A percentile compares a stretch with the other conserved stretches of the same genome.
Evolutionary conservation across 2,113 vertebrate species (phyloP).

Genomic region (Cisticola juncidis): DNA sequence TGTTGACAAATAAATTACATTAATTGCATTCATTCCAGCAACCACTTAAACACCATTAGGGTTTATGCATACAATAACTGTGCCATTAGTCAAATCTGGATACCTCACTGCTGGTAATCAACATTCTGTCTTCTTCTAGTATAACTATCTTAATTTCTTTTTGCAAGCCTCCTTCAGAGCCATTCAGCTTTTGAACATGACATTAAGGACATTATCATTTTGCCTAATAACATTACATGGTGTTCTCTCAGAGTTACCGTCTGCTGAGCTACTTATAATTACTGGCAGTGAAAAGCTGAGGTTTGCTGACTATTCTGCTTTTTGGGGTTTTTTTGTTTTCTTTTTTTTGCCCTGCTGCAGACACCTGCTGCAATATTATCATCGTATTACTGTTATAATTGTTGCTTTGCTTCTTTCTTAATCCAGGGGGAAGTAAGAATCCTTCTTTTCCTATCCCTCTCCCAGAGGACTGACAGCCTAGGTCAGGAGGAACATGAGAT

Average conservation of each 20-base stretch:
- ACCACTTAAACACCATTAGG: slow-evolving; percentile 57
- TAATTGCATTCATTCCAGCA: slow-evolving; percentile 59
- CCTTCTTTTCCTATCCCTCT: neutral
- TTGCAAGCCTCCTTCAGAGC: neutral
- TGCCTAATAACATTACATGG: neutral
- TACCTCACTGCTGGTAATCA: slow-evolving; percentile 42
- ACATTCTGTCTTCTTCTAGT: neutral
- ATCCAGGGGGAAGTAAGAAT: neutral
- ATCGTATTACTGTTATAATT: neutral
- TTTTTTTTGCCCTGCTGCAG: neutral
- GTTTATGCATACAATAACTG: slow-evolving; percentile 51
- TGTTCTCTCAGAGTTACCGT: neutral
- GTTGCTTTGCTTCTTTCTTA: neutral
- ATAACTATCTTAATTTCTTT: slow-evolving; percentile 30
- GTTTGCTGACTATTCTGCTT: neutral
- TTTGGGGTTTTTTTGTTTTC: neutral
- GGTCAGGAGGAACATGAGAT: neutral
- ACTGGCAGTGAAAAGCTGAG: neutral
- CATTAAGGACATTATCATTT: slow-evolving; percentile 3
- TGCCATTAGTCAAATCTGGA: slow-evolving; percentile 50
- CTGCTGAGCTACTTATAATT: neutral
- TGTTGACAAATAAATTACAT: slow-evolving; percentile 53
- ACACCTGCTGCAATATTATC: slow-evolving; percentile 2
- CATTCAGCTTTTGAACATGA: neutral
- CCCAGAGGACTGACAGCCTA: neutral